Percentiles rank a stretch among this genome's conserved stretches.
Evolutionary conservation across 2,797 vertebrate genomes (phyloP).

Genomic region (Fistularia commersonii): DNA sequence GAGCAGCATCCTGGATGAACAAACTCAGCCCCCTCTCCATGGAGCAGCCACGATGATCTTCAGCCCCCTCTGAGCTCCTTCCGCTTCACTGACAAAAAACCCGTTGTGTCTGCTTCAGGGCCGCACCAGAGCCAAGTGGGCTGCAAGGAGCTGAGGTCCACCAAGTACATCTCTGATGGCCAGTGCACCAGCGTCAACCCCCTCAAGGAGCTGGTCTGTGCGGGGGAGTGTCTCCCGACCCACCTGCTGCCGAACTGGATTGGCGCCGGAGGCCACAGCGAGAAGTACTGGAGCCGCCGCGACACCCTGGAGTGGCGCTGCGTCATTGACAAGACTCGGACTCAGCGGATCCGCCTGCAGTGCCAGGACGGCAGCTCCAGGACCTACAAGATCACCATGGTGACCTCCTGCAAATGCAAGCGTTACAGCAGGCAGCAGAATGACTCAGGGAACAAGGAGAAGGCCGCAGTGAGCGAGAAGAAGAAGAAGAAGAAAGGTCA

Average conservation of each 20-base stretch:
- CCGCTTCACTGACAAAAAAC: no score
- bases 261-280: slow-evolving; percentile 26
- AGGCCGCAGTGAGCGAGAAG: slow-evolving; percentile 49
- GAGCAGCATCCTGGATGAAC: no score
- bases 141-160: slow-evolving; percentile 91
- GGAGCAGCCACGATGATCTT: no score
- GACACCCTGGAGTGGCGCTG: slow-evolving; percentile 85
- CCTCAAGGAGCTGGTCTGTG: slow-evolving; percentile 93
- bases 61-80: background rate
- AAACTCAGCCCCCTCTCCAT: no score
- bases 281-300: slow-evolving; percentile 24
- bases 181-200: slow-evolving; percentile 93
- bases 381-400: slow-evolving; percentile 92
- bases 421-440: slow-evolving; percentile 89
- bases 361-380: slow-evolving; percentile 89
- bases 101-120: slow-evolving; percentile 16
- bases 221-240: slow-evolving; percentile 89
- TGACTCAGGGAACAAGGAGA: slow-evolving; percentile 85
- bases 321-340: slow-evolving; percentile 85
- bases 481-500: slow-evolving; percentile 3
- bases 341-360: slow-evolving; percentile 89
- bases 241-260: slow-evolving; percentile 96
- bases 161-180: slow-evolving; percentile 96
- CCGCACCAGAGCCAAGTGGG: slow-evolving; percentile 85
- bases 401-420: slow-evolving; percentile 95